A percentile compares a stretch with the other conserved stretches of the same genome.
Evolutionary conservation across 2,797 vertebrate species (phyloP).

Genomic region (Darevskia mixta): DNA sequence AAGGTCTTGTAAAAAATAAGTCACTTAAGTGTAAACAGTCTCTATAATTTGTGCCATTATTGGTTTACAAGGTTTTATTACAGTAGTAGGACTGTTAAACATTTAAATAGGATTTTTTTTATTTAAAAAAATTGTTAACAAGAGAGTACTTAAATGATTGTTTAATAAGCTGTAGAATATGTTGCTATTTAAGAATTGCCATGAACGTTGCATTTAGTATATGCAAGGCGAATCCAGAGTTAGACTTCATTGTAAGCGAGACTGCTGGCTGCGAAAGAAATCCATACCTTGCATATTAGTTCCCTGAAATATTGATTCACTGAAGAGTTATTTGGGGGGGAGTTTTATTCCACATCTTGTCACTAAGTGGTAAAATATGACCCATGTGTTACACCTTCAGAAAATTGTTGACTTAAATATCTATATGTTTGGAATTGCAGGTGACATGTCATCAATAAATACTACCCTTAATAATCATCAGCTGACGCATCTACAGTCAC

Average conservation of each 20-base stretch:
- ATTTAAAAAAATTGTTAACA: not conserved
- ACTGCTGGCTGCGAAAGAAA: not conserved
- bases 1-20: not conserved
- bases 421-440: slow-evolving; percentile 82
- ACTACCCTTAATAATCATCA: slow-evolving; percentile 88
- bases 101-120: not conserved
- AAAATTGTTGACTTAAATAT: slow-evolving; percentile 64
- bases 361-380: not conserved
- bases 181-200: not conserved
- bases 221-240: not conserved
- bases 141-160: rapidly evolving
- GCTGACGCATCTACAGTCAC: slow-evolving; percentile 85
- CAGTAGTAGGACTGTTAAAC: not conserved
- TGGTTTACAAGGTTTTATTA: not conserved
- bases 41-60: not conserved
- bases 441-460: slow-evolving; percentile 87
- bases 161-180: not conserved
- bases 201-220: not conserved
- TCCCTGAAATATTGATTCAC: not conserved
- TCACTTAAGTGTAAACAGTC: rapidly evolving
- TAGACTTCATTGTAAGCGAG: slow-evolving; percentile 5
- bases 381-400: slow-evolving; percentile 11
- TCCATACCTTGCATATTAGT: not conserved
- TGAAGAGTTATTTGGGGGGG: not conserved
- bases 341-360: slow-evolving; percentile 20